Base-by-base conservation (phyloP, 2,888 invertebrate genomes). In the Tipula lateralis region DNA sequence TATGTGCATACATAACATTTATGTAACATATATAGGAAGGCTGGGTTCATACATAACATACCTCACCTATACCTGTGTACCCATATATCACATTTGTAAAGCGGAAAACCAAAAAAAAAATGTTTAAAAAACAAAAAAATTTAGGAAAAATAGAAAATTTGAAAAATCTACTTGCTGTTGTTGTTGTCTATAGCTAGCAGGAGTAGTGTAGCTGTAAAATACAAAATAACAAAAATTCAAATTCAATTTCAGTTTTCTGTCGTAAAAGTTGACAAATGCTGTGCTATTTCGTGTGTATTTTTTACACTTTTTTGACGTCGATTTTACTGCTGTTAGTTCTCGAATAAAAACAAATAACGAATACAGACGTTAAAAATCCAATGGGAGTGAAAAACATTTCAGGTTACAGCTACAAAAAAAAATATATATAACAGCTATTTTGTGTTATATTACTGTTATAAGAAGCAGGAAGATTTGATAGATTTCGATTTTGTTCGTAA, bases 241-340 rank as follows among this genome's bases (percentile, higher is more conserved):
- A 66, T 66, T 66, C 66, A 66, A 66, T 66, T 66, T 66, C 66
- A 66, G 66, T 66, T 66, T 66, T 66, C 7, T 66, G 66, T 66
- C 66, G 66, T 66, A 66, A 66, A 66, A 66, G 66, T 66, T 66
- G 66, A 66, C 66, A 66, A 66, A 66, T 66, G 66, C 24, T 66
- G 66, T 50, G 44, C 16, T 16, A 50, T 50, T 50, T 50, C n/a
- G n/a, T 50, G 44, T 66, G 66, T 66, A 66, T 66, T 66, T 66
- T 66, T 66, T 66, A 66, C 66, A 66, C 66, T 66, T 66, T 66
- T 66, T 66, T 66, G 7, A 66, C 24, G 66, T 66, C 66, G 66
- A 66, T 66, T 24, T 66, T 66, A 66, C 66, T 66, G 66, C 24
- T 66, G 66, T 66, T 66, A 66, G 66, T 66, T 66, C 66, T 66